These are phyloP conservation scores for Acanthisitta chloris DNA, from an alignment of 2,113 vertebrate genomes.

Conservation along the genomic window DNA sequence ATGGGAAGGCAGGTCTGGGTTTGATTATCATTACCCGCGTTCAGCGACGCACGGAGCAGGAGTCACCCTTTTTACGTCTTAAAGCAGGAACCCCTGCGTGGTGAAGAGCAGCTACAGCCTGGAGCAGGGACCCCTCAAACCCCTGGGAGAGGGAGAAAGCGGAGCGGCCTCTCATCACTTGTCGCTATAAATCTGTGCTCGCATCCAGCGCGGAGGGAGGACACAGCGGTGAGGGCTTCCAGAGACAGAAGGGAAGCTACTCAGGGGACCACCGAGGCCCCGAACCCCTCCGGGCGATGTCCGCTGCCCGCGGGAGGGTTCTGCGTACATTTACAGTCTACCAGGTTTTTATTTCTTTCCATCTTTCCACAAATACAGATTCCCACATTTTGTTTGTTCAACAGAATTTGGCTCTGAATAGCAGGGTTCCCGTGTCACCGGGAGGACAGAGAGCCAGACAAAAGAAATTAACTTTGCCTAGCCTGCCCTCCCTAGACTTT, in stretches of 20 bases:
- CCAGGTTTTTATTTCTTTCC: background rate
- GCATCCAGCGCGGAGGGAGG: background rate
- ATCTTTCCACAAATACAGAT: background rate
- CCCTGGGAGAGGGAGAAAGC: background rate
- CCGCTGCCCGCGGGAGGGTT: background rate
- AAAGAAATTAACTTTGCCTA: background rate
- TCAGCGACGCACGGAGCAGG: background rate
- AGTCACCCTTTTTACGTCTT: background rate
- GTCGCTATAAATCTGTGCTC: background rate
- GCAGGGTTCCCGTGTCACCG: background rate
- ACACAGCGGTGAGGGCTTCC: background rate
- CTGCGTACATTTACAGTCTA: background rate
- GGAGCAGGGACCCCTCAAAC: background rate
- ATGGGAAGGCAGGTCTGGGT: background rate
- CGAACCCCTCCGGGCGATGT: background rate
- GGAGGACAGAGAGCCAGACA: slow-evolving; percentile 6
- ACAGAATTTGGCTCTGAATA: slow-evolving; percentile 29
- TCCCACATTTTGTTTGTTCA: slow-evolving; percentile 34
- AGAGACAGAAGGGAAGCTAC: background rate
- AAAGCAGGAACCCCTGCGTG: background rate
- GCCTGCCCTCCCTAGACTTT: background rate
- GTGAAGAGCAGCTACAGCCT: background rate
- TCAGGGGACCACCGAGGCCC: background rate
- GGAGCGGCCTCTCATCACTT: background rate
- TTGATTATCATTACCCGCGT: background rate